These are phyloP conservation scores for Acrocephalus arundinaceus DNA, from an alignment of 2,113 vertebrate species.

Conservation along the genomic window DNA sequence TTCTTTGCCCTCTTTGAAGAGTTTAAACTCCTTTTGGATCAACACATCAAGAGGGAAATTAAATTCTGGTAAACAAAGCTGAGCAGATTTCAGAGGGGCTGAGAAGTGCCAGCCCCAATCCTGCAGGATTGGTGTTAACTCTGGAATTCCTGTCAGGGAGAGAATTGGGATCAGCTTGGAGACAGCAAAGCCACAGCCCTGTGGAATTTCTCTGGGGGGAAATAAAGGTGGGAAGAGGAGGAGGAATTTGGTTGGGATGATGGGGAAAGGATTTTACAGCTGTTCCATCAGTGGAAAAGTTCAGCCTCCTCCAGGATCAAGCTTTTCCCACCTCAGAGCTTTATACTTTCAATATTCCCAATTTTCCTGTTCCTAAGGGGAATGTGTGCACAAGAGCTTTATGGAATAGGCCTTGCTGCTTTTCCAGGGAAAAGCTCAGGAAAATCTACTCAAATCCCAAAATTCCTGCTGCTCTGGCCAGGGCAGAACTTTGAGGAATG, in stretches of 20 bases:
- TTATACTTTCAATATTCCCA: rapidly evolving
- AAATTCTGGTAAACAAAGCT: too few species aligned
- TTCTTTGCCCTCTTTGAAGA: background rate
- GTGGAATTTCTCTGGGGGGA: background rate
- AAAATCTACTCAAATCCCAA: background rate
- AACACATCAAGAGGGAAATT: too few species aligned
- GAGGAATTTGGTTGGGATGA: background rate
- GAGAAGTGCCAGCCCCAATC: too few species aligned
- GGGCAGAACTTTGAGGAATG: background rate
- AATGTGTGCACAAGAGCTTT: too few species aligned
- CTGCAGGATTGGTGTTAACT: too few species aligned
- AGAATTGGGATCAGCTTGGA: too few species aligned
- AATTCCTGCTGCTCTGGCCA: background rate
- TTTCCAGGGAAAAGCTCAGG: background rate
- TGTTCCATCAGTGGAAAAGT: too few species aligned
- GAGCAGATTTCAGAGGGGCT: too few species aligned
- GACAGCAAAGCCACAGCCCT: too few species aligned
- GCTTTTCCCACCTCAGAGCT: too few species aligned
- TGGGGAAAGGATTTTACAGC: too few species aligned
- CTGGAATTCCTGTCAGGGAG: background rate
- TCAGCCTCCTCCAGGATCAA: too few species aligned
- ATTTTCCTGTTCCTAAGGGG: background rate
- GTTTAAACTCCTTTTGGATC: background rate
- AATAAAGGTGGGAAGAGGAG: background rate
- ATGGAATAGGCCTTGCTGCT: background rate